Conservation (phyloP, 2,113 vertebrate species). For the Noctilio leporinus region DNA sequence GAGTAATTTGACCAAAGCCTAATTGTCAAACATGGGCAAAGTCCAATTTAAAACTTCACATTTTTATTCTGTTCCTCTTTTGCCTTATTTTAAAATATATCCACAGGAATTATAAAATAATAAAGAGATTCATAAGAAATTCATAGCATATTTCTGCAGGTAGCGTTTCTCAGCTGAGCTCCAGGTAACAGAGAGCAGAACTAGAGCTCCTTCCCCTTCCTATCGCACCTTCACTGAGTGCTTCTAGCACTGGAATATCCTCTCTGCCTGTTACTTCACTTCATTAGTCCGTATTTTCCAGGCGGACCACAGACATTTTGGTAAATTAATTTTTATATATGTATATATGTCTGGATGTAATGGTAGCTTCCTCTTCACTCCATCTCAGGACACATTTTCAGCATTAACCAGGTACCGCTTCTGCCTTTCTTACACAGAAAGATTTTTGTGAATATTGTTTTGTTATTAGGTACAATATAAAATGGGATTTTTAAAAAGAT, state of each 20-base stretch:
- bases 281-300: background rate
- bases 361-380: background rate
- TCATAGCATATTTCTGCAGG: background rate
- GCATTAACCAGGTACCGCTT: background rate
- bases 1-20: constrained; percentile 22
- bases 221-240: too few species aligned
- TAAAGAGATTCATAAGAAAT: background rate
- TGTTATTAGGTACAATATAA: constrained; percentile 13
- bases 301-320: background rate
- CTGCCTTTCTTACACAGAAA: background rate
- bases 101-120: background rate
- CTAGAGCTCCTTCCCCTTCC: background rate
- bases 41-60: constrained; percentile 14
- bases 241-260: background rate
- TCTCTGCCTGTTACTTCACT: background rate
- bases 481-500: background rate
- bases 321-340: background rate
- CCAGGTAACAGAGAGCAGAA: background rate
- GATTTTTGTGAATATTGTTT: background rate
- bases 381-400: background rate
- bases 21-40: background rate
- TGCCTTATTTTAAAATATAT: background rate
- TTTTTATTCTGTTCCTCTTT: background rate
- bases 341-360: background rate
- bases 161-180: background rate